Evolutionary conservation across 2,113 vertebrate species (phyloP), one percentile per base, ranked within the genome.

Genomic region (Romanogobio albipinnatus): DNA sequence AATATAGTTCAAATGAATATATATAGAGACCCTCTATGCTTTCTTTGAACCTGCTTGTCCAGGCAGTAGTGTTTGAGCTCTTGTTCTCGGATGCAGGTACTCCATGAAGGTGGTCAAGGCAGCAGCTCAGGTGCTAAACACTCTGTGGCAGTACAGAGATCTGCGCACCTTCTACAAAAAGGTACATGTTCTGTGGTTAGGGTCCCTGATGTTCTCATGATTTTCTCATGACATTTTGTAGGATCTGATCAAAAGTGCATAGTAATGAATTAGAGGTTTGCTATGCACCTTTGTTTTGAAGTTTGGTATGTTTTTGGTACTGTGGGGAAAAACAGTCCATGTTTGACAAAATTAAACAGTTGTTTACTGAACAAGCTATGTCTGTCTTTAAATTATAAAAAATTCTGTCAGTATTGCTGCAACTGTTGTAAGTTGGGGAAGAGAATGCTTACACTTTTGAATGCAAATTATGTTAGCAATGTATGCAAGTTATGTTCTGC

Each of bases 31-130:
- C 51, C 51, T 56, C 5, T 19, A 49, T 64, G 7, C 14, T 76
- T 76, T 29, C 26, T 33, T 51, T 76, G 26, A 26, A 33, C 51
- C 4, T 36, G 24, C 26, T 17, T 4, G 66, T 22, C 10, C 6
- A 6, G 26, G 43, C 56, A 70, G 49, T 4, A 78, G 24, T 29
- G 66, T 26, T 71, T 70, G 14, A 80, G 56, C 15, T 56, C 10
- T 75, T 1, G 56, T 24, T 77, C 3, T 58, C 15, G 84, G 53
- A 56, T 26, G 13, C 89, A 99, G 98, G 84, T 98, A 97, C 8
- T 99, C 97, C 0, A 93, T 97, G 94, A 99, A 99, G 89, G 98
- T 99, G 26, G 97, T 98, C 83, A 99, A 99, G 92, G 97, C 98
- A 0, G 97, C 98, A 0, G 97, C 98, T 87, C 98, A 99, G 93